Conservation (phyloP, 2,888 invertebrate species). For the Drosophila nr. fundita region DNA sequence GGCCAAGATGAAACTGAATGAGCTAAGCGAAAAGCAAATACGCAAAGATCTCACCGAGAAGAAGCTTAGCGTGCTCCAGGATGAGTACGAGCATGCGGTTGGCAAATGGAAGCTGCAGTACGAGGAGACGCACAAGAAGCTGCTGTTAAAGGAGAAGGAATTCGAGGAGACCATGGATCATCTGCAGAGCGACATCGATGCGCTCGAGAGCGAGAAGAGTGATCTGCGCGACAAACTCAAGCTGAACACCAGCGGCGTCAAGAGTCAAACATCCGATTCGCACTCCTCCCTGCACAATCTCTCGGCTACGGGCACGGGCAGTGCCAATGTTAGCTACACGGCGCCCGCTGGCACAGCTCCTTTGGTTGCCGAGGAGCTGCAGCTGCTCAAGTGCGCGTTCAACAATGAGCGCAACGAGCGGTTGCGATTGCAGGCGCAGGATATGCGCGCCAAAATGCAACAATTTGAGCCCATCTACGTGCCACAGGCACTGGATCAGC, state of each 20-base stretch:
- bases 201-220: slow-evolving; percentile 94
- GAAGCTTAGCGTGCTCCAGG: slow-evolving; percentile 91
- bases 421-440: slow-evolving; percentile 86
- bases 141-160: slow-evolving; percentile 95
- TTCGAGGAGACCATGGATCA: slow-evolving; percentile 99
- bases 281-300: slow-evolving; percentile 69
- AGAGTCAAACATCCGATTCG: slow-evolving; percentile 81
- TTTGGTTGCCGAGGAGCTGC: slow-evolving; percentile 87
- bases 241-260: slow-evolving; percentile 88
- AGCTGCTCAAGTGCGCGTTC: slow-evolving; percentile 86
- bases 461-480: slow-evolving; percentile 86
- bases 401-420: slow-evolving; percentile 87
- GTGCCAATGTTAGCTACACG: slow-evolving; percentile 57
- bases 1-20: slow-evolving; percentile 96
- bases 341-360: slow-evolving; percentile 64
- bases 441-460: slow-evolving; percentile 86
- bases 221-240: slow-evolving; percentile 96
- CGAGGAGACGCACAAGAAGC: slow-evolving; percentile 90
- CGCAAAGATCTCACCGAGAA: slow-evolving; percentile 97
- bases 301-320: slow-evolving; percentile 62
- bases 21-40: slow-evolving; percentile 95
- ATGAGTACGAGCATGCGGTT: slow-evolving; percentile 92
- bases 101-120: slow-evolving; percentile 93
- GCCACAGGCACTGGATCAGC: slow-evolving; percentile 85
- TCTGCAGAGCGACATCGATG: slow-evolving; percentile 96